These are phyloP conservation scores for Theristicus caerulescens DNA, from an alignment of 2,113 vertebrate species.

Conservation along the genomic window DNA sequence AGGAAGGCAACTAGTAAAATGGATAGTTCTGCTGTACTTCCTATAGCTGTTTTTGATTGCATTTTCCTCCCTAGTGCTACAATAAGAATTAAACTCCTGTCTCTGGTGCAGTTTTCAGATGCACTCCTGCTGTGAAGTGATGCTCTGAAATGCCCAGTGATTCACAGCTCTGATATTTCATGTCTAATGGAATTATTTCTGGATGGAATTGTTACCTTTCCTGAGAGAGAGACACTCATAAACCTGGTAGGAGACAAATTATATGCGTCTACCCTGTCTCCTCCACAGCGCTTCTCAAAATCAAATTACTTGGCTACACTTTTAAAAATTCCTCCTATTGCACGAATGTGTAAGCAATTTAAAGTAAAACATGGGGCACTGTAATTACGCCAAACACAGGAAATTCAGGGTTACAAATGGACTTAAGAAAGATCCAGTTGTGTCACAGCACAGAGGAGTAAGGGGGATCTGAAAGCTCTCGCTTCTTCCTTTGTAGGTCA, in stretches of 20 bases:
- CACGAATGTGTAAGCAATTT: not conserved
- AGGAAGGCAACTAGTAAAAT: slow-evolving; percentile 31
- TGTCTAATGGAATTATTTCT: slow-evolving; percentile 58
- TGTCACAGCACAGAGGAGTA: not conserved
- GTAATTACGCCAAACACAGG: not conserved
- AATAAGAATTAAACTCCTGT: slow-evolving; percentile 39
- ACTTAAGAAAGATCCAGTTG: not conserved
- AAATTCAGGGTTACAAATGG: slow-evolving; percentile 2
- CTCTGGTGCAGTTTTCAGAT: slow-evolving; percentile 1
- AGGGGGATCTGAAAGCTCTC: not conserved
- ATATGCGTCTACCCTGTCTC: not conserved
- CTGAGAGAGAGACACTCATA: slow-evolving; percentile 33
- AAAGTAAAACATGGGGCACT: not conserved
- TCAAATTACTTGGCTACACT: not conserved
- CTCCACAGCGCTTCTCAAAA: not conserved
- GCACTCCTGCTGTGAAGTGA: slow-evolving; percentile 29
- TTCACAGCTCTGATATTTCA: slow-evolving; percentile 57
- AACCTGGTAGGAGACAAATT: slow-evolving; percentile 55
- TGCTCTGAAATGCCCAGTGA: slow-evolving; percentile 45
- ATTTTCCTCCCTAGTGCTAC: slow-evolving; percentile 30
- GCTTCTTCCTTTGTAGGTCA: not conserved
- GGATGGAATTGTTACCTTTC: slow-evolving; percentile 38
- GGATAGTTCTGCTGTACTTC: slow-evolving; percentile 31
- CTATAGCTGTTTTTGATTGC: slow-evolving; percentile 51
- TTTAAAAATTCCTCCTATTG: not conserved